These are phyloP conservation scores for Enchytraeus crypticus DNA, from an alignment of 2,888 invertebrate genomes.

Conservation along the genomic window DNA sequence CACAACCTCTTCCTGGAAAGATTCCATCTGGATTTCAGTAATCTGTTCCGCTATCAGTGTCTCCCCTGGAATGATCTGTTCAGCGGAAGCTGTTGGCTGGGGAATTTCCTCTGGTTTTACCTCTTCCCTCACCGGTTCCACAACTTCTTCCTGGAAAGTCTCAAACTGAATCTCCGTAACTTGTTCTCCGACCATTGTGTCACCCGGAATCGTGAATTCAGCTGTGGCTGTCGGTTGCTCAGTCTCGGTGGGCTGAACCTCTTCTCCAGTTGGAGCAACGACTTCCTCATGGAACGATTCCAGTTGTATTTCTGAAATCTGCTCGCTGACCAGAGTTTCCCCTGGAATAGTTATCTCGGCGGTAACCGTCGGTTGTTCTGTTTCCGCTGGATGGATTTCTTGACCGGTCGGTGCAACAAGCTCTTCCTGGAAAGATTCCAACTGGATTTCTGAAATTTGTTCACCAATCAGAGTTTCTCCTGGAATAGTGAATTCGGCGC, in stretches of 20 bases:
- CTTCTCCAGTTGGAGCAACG: slow-evolving; percentile 4
- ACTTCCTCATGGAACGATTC: slow-evolving; percentile 15
- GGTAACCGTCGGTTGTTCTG: slow-evolving; percentile 3
- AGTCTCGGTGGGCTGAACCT: slow-evolving; percentile 8
- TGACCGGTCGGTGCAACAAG: slow-evolving; percentile 5
- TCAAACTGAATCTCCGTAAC: neutral
- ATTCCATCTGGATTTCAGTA: neutral
- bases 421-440: neutral
- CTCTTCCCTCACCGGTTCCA: slow-evolving; percentile 8
- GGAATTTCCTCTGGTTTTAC: slow-evolving; percentile 15
- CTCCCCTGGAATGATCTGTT: neutral
- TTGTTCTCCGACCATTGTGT: slow-evolving; percentile 5
- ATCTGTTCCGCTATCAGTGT: slow-evolving; percentile 7
- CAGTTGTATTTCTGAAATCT: neutral
- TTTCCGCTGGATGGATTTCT: slow-evolving; percentile 9
- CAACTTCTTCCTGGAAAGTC: slow-evolving; percentile 10
- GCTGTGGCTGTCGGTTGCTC: slow-evolving; percentile 15
- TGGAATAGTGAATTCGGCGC: neutral
- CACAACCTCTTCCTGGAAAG: neutral
- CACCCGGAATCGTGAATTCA: neutral
- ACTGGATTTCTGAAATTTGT: neutral
- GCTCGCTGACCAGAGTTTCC: slow-evolving; percentile 5
- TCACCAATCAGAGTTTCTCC: neutral
- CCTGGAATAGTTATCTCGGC: slow-evolving; percentile 1
- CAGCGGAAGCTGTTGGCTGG: slow-evolving; percentile 17